Conservation (phyloP, 1,140 invertebrate species). For the Zeugodacus cucurbitae region DNA sequence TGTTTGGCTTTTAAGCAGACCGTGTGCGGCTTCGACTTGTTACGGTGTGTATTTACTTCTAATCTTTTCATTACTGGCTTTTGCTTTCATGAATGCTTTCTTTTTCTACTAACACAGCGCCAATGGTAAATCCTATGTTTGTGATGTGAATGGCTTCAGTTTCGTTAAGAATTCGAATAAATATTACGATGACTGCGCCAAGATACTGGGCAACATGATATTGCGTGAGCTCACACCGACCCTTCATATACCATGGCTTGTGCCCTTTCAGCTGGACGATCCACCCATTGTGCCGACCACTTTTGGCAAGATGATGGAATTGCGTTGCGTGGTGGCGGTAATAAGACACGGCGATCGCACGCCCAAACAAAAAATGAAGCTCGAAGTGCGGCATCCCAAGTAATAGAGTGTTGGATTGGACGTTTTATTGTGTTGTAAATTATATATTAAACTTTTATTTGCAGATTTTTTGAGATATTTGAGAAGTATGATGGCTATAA, state of each 20-base stretch:
- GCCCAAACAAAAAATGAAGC: constrained; percentile 99
- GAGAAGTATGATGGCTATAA: constrained; percentile 97
- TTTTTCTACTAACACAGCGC: constrained; percentile 73
- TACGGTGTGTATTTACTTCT: constrained; percentile 73
- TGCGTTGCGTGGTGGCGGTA: constrained; percentile 97
- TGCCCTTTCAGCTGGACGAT: constrained; percentile 97
- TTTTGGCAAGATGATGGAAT: constrained; percentile 99
- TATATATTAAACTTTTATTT: constrained; percentile 45
- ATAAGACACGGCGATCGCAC: constrained; percentile 98
- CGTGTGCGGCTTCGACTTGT: constrained; percentile 98
- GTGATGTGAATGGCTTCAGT: constrained; percentile 99
- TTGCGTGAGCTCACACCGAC: constrained; percentile 92
- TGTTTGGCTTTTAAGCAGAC: constrained; percentile 99
- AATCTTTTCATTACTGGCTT: neutral
- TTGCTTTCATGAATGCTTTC: neutral
- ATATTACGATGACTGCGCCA: constrained; percentile 99
- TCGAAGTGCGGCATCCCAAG: constrained; percentile 98
- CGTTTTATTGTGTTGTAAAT: constrained; percentile 8
- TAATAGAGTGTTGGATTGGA: constrained; percentile 67
- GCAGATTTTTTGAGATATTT: constrained; percentile 98
- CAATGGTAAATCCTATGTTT: constrained; percentile 98
- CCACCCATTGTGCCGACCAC: constrained; percentile 99
- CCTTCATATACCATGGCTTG: constrained; percentile 95
- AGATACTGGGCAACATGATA: constrained; percentile 95
- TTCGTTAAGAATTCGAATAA: constrained; percentile 99